phyloP scores from a whole-genome alignment of 2,888 invertebrate species.

The Caenorhabditis sp. region DNA sequence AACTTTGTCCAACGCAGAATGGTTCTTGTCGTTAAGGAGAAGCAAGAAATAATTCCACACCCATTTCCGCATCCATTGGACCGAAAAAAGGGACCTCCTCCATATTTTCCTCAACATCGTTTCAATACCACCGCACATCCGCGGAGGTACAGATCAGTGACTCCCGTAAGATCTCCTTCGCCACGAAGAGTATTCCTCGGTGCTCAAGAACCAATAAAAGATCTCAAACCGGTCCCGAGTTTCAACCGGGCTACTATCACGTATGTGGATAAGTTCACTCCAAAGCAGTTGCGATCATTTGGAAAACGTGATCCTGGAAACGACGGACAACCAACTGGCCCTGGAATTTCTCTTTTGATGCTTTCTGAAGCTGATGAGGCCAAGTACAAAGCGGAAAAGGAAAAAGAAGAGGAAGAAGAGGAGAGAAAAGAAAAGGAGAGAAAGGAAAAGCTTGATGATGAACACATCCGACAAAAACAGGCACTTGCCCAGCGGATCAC shows the following conservation, averaged over 20 bases:
- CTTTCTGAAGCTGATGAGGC: neutral
- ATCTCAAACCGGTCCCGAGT: neutral
- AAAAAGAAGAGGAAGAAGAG: neutral
- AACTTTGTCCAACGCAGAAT: too few relatives aligned
- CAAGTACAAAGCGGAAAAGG: neutral
- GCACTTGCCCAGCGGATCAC: neutral
- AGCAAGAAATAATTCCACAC: too few relatives aligned
- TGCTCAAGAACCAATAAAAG: conserved; percentile 16
- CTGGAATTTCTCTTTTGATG: neutral
- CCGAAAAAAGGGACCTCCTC: too few relatives aligned
- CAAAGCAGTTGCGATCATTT: neutral
- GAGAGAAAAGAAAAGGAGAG: neutral
- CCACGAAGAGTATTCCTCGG: conserved; percentile 8
- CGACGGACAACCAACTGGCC: neutral
- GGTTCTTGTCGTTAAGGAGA: too few relatives aligned
- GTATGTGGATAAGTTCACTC: neutral
- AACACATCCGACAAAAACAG: conserved; percentile 7
- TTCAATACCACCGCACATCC: too few relatives aligned
- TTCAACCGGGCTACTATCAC: neutral
- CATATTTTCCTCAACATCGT: too few relatives aligned
- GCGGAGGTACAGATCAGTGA: too few relatives aligned
- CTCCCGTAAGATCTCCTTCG: neutral
- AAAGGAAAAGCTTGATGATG: neutral
- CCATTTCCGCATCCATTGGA: too few relatives aligned
- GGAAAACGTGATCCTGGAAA: conserved; percentile 11